These are phyloP conservation scores for Dendrocopos noguchii DNA, from an alignment of 2,113 vertebrate genomes.

Conservation along the genomic window DNA sequence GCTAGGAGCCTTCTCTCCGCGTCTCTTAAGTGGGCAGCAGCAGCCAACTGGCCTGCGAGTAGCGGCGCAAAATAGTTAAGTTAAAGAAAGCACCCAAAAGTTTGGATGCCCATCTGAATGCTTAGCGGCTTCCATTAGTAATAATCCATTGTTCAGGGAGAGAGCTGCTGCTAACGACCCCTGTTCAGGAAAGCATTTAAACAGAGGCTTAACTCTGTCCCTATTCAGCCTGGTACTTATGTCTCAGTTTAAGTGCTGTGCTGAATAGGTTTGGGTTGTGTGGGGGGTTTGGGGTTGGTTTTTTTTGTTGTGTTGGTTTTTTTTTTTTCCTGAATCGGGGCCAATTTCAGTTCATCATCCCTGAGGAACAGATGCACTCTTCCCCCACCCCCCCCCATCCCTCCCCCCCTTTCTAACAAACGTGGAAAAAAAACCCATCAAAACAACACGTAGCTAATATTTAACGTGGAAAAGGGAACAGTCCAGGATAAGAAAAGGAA, in stretches of 20 bases:
- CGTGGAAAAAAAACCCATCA: not conserved
- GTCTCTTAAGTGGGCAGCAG: not conserved
- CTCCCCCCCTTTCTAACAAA: not conserved
- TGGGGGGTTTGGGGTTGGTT: no score
- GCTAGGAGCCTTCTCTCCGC: not conserved
- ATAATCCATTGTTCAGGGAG: conserved; percentile 39
- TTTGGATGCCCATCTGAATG: conserved; percentile 47
- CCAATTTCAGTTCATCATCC: conserved; percentile 58
- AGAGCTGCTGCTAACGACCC: conserved; percentile 51
- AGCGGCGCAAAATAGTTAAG: not conserved
- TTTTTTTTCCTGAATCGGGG: not conserved
- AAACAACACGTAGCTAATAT: not conserved
- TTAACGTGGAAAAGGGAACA: not conserved
- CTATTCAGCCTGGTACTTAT: conserved; percentile 61
- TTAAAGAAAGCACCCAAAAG: conserved; percentile 25
- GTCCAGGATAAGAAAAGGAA: not conserved
- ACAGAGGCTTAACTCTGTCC: conserved; percentile 47
- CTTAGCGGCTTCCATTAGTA: conserved; percentile 51
- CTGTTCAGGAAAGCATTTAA: conserved; percentile 61
- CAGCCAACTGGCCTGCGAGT: conserved; percentile 44
- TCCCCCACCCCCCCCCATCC: not conserved
- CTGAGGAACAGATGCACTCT: conserved; percentile 34
- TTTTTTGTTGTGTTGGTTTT: no score
- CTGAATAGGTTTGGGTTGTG: conserved; percentile 13
- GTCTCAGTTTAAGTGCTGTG: conserved; percentile 48